Evolutionary conservation across 1,140 invertebrate genomes (phyloP), one percentile per base, ranked within the genome.

Genomic region (Stegodyphus mimosarum): DNA sequence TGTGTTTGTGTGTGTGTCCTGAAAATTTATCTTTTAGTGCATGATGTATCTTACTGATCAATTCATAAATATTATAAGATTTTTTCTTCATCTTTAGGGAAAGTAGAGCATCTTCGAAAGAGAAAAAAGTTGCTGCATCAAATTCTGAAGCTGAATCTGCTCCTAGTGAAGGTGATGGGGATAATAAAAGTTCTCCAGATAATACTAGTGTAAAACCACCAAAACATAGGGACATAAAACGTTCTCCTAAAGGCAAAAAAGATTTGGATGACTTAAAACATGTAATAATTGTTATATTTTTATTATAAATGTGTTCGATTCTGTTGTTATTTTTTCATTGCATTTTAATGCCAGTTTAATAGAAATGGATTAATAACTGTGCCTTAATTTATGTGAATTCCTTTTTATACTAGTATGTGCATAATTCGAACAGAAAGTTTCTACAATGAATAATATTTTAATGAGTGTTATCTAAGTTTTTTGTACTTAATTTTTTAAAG

Each of bases 221-320:
- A 15, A 83, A 83, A 67, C 53, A n/a, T 63, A 74, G 55, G 48
- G 80, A 74, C 5, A 66, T 66, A 15, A 84, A 84, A 48, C 81
- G 73, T 70, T 84, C 81, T 11, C 81, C 81, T 11, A 78, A 77
- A 72, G 67, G 52, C 0, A 70, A 60, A 15, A 70, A 60, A 71
- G 83, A 86, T 15, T 64, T 77, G 9, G 74, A 86, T 78, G 83
- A 78, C 78, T 76, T 86, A 51, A 86, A 86, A 64, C 74, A 77
- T 33, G 83, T 86, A 78, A 33, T 33, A 33, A 33, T 33, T 49
- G 49, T 60, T 48, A 55, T 55, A 55, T 60, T 60, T 60, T 60
- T 60, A 10, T 10, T 60, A 10, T 60, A 9, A 60, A 15, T 67
- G 2, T 7, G 64, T n/a, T 67, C 2, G n/a, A 60, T 11, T 4